Evolutionary conservation across 2,113 vertebrate genomes (phyloP), one percentile per base, ranked within the genome.

Genomic region (Oncorhynchus mykiss): DNA sequence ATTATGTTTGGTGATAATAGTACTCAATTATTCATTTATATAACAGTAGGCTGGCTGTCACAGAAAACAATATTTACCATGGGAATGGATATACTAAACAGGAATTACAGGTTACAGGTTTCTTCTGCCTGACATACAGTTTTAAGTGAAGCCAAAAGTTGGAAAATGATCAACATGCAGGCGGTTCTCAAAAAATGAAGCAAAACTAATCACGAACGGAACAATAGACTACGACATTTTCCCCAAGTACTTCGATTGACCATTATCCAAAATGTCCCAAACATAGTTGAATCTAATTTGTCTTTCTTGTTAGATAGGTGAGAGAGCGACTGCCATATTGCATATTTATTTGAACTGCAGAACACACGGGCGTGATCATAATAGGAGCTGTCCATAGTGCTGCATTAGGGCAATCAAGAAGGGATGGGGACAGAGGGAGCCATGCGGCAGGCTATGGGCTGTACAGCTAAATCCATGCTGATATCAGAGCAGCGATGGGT

Each of bases 351-450:
- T 34, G 25, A 71, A 22, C 29, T 51, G 67, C 62, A 68, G 78
- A 85, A 45, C 39, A 45, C 39, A 82, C 5, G 31, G 72, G 72
- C 51, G 45, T 71, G 66, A 79, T 70, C 77, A 82, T 78, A 75
- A 67, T 69, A 62, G 90, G 88, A 92, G 89, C 91, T 93, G 92
- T 92, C 90, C 91, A 69, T 84, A 89, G 91, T 92, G 83, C 90
- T 92, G 89, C 87, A 89, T 78, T 73, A 69, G 75, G 62, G 78
- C 85, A 82, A 88, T 90, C 62, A 85, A 84, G 71, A 76, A 75
- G 70, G 57, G 76, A 83, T 88, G 82, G 69, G 62, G 59, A 22
- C 59, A 62, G 18, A 20, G 20, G 14, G 77, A 75, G 69, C 84
- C 75, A 87, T 62, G 73, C 68, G 71, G 12, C 68, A 45, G 39